These are phyloP conservation scores for Mustelus asterias DNA, from an alignment of 2,113 vertebrate species.

Conservation along the genomic window DNA sequence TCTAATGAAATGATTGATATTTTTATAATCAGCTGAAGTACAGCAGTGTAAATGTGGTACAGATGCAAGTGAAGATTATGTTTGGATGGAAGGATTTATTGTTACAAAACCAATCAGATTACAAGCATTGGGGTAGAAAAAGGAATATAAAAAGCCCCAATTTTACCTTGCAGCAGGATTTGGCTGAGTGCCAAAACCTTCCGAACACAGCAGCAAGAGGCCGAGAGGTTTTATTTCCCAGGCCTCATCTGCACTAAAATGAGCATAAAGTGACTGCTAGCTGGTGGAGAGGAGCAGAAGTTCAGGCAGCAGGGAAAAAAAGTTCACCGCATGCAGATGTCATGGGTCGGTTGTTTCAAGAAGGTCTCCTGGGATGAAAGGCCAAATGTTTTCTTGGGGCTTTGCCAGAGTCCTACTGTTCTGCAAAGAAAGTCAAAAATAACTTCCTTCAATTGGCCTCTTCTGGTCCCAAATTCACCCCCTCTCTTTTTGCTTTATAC, in stretches of 20 bases:
- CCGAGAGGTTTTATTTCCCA: neutral
- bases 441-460: neutral
- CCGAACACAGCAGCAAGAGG: neutral
- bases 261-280: neutral
- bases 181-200: neutral
- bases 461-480: too few relatives aligned
- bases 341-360: neutral
- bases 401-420: neutral
- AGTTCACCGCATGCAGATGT: neutral
- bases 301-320: neutral
- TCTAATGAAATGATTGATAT: neutral
- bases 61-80: neutral
- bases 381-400: neutral
- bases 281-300: neutral
- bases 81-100: neutral
- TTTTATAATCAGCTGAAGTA: neutral
- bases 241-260: neutral
- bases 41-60: neutral
- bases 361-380: neutral
- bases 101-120: neutral
- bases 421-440: neutral
- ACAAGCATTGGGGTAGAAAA: neutral
- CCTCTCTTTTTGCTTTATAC: neutral
- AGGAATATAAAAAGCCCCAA: neutral
- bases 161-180: neutral